Evolutionary conservation across 2,113 vertebrate species (phyloP).

Genomic region (Macrotus californicus): DNA sequence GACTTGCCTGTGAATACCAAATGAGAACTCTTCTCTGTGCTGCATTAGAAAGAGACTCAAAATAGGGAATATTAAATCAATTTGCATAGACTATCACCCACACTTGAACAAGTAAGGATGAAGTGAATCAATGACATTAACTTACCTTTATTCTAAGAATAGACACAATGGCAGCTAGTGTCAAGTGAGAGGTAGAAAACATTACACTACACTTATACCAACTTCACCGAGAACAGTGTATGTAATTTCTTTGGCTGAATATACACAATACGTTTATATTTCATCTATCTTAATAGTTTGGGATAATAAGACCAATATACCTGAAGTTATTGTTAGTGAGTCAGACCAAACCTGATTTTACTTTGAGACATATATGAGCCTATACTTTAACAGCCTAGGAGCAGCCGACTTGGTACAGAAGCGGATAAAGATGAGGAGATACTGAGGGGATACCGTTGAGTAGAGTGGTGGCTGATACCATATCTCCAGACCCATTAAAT

Average conservation of each 20-base stretch:
- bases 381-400: neutral
- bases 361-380: neutral
- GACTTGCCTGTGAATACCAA: neutral
- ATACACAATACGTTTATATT: neutral
- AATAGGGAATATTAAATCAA: neutral
- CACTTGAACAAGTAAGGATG: neutral
- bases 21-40: slow-evolving; percentile 4
- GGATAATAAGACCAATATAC: neutral
- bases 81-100: neutral
- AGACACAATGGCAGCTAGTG: neutral
- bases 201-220: neutral
- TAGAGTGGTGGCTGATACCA: neutral
- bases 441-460: neutral
- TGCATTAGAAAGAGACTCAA: neutral
- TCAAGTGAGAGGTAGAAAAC: neutral
- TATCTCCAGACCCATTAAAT: neutral
- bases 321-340: neutral
- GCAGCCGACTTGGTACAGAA: neutral
- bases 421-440: neutral
- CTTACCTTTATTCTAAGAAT: neutral
- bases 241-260: neutral
- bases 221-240: neutral
- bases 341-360: neutral
- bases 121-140: neutral
- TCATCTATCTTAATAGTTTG: neutral